phyloP scores from a whole-genome alignment of 2,797 vertebrate genomes.

The Pseudopleuronectes americanus region DNA sequence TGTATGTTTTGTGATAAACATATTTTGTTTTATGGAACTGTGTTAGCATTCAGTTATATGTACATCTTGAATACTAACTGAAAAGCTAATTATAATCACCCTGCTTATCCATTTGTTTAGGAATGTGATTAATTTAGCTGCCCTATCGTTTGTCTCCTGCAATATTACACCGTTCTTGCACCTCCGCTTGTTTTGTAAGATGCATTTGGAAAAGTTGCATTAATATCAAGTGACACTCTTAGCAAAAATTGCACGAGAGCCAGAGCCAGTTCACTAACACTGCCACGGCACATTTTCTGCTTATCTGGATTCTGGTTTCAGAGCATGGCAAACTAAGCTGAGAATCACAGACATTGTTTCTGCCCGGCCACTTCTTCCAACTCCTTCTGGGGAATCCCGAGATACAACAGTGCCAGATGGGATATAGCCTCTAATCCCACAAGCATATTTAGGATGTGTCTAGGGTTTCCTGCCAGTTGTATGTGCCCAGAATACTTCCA shows the following conservation, averaged over 20 bases:
- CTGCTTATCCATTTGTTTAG: no score
- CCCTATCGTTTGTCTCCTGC: conserved; percentile 5
- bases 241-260: conserved; percentile 11
- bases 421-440: conserved; percentile 30
- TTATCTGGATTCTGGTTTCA: conserved; percentile 25
- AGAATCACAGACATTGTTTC: conserved; percentile 1
- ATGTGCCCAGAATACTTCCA: conserved; percentile 23
- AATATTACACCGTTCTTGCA: conserved; percentile 38
- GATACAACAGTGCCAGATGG: conserved; percentile 37
- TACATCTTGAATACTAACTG: conserved; percentile 7
- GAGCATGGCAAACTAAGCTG: conserved; percentile 6
- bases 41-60: not conserved
- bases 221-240: conserved; percentile 29
- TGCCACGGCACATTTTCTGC: conserved; percentile 23
- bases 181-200: conserved; percentile 13
- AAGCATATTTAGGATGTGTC: conserved; percentile 19
- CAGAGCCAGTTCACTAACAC: conserved; percentile 24
- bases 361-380: conserved; percentile 14
- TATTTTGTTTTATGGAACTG: not conserved
- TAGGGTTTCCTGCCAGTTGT: conserved; percentile 24
- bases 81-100: not conserved
- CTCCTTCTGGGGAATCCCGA: conserved; percentile 39
- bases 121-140: not conserved
- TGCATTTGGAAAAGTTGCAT: conserved; percentile 2
- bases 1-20: not conserved